Percentiles rank a stretch among this genome's conserved stretches.
Evolutionary conservation across 2,888 invertebrate genomes (phyloP).

Genomic region (Pyrgus malvae): DNA sequence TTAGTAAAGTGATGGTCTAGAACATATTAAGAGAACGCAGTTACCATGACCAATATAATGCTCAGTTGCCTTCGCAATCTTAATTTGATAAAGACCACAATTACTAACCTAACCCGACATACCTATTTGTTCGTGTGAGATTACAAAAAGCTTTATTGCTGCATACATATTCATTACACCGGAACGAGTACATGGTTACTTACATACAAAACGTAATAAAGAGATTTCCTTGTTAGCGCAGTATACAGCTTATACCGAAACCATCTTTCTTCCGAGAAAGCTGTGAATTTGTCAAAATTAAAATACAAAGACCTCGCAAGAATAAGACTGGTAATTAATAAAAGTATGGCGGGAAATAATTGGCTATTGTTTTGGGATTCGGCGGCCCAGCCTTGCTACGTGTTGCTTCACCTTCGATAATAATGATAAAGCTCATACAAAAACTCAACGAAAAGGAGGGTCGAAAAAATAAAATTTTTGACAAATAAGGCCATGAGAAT

Average conservation of each 20-base stretch:
- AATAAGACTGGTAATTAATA: constrained; percentile 63
- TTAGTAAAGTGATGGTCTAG: neutral
- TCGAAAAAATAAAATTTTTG: neutral
- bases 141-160: constrained; percentile 47
- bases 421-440: constrained; percentile 14
- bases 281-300: constrained; percentile 70
- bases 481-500: neutral
- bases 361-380: constrained; percentile 59
- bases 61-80: constrained; percentile 39
- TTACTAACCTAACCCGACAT: constrained; percentile 38
- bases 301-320: constrained; percentile 67
- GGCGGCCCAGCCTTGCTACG: constrained; percentile 26
- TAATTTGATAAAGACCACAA: constrained; percentile 41
- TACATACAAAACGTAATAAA: constrained; percentile 48
- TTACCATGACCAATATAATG: constrained; percentile 41
- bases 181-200: constrained; percentile 41
- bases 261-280: constrained; percentile 56
- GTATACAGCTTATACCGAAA: constrained; percentile 34
- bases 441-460: neutral
- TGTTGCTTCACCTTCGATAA: constrained; percentile 20
- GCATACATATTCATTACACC: constrained; percentile 49
- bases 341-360: constrained; percentile 66
- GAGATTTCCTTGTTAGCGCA: constrained; percentile 47
- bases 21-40: constrained; percentile 26
- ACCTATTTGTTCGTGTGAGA: constrained; percentile 40